Conservation (phyloP, 2,888 invertebrate species). For the Venustoraphidia nigricollis region DNA sequence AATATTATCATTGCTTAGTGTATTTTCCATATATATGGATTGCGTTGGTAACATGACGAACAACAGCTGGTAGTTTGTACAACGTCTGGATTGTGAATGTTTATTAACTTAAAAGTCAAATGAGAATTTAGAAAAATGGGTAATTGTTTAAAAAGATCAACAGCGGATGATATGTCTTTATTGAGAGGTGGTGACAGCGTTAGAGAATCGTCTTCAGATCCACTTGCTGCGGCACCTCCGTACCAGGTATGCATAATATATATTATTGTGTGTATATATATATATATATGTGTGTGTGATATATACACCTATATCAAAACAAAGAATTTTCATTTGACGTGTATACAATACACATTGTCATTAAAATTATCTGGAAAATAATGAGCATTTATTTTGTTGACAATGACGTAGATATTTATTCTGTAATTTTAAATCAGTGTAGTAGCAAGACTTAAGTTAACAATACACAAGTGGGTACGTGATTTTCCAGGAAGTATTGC, state of each 20-base stretch:
- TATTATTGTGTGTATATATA: neutral
- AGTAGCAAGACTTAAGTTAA: too few relatives aligned
- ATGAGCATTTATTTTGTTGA: neutral
- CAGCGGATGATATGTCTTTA: conserved; percentile 46
- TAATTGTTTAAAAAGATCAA: conserved; percentile 52
- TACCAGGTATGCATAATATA: conserved; percentile 32
- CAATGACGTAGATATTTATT: conserved; percentile 13
- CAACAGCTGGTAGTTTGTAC: neutral
- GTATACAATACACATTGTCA: neutral
- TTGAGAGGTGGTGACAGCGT: conserved; percentile 40
- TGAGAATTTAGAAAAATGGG: conserved; percentile 34
- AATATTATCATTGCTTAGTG: too few relatives aligned
- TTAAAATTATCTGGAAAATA: neutral
- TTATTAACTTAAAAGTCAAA: neutral
- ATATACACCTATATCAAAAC: neutral
- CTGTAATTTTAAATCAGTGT: conserved; percentile 16
- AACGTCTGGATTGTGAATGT: neutral
- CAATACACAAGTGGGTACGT: too few relatives aligned
- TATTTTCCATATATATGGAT: too few relatives aligned
- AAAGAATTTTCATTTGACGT: neutral
- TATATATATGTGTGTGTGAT: neutral
- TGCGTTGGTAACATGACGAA: neutral
- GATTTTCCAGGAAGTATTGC: neutral
- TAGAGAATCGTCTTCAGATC: conserved; percentile 39
- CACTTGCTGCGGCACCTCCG: conserved; percentile 36